Base-by-base conservation (phyloP, 2,888 invertebrate species). In the Scaptomyza caliginosa region DNA sequence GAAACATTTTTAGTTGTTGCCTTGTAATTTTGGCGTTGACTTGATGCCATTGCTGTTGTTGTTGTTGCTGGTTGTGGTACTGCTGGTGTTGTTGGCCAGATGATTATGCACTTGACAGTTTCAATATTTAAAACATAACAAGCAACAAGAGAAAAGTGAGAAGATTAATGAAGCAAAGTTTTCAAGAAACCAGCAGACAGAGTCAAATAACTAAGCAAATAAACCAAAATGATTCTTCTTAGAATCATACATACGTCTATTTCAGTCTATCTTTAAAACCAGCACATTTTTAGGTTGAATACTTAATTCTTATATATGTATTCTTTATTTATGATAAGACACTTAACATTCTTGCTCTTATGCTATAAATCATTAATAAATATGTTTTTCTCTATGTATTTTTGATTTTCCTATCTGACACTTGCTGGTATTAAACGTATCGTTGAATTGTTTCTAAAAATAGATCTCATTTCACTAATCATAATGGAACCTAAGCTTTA, bases 31-130 rank as follows among this genome's bases (percentile, higher is more conserved):
- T 45, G 34, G 62, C 32, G 42, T 38, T 55, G 51, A 51, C 50
- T 55, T 43, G 34, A 36, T 50, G 65, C 45, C 30, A 50, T 49
- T 67, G 51, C 49, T 49, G 38, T 24, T 38, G 32, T 3, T 24
- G 38, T 34, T 55, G 26, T 11, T 38, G 49, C 21, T 50, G 50
- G 19, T 54, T 16, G 6, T 42, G 30, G 34, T 40, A 40, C 48
- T 49, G 45, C 48, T 49, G 26, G 13, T 51, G 13, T 54, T 54
- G 54, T 51, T 51, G 48, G 42, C 24, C 39, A 62, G 62, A 72
- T 85, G 83, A 75, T 79, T 67, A 74, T 80, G 77, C 70, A 66
- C 64, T 80, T 86, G 84, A 83, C 80, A 80, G 77, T 79, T 73
- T 83, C 84, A 79, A 80, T 79, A 86, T 80, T 82, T 80, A 78